These are phyloP conservation scores for Eurosta solidaginis DNA, from an alignment of 1,140 invertebrate genomes.

Conservation along the genomic window DNA sequence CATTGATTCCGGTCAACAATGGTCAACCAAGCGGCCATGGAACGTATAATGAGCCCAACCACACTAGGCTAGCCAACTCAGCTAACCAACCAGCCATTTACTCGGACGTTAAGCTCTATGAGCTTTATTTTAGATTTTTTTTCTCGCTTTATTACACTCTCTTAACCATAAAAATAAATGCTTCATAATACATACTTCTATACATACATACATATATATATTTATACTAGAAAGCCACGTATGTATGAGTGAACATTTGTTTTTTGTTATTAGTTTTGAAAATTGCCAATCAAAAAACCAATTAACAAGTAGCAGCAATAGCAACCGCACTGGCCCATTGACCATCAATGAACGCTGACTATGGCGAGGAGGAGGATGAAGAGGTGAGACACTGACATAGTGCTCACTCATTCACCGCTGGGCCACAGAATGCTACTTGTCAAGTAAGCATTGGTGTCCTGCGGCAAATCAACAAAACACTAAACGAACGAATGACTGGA, in stretches of 20 bases:
- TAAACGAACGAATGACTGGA: slow-evolving; percentile 6
- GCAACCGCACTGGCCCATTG: neutral
- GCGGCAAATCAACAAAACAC: slow-evolving; percentile 16
- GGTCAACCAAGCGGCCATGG: neutral
- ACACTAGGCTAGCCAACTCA: neutral
- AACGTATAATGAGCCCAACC: neutral
- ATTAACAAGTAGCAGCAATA: slow-evolving; percentile 41
- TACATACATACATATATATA: neutral
- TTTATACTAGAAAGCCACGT: neutral
- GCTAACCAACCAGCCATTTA: too few species aligned
- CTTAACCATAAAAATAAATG: slow-evolving; percentile 3
- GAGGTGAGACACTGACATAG: too few species aligned
- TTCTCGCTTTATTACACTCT: neutral
- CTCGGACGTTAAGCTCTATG: neutral
- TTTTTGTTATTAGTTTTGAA: slow-evolving; percentile 35
- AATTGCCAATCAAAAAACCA: slow-evolving; percentile 60
- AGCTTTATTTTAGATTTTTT: neutral
- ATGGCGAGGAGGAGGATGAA: too few species aligned
- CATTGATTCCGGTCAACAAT: slow-evolving; percentile 20
- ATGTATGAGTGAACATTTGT: neutral
- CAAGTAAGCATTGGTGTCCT: neutral
- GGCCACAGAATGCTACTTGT: neutral
- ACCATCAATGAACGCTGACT: slow-evolving; percentile 2
- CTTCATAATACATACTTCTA: neutral
- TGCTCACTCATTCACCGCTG: neutral